phyloP scores from a whole-genome alignment of 30 jellyfish, hydroid and myxozoan genomes.

The Chrysaora quinquecirrha region DNA sequence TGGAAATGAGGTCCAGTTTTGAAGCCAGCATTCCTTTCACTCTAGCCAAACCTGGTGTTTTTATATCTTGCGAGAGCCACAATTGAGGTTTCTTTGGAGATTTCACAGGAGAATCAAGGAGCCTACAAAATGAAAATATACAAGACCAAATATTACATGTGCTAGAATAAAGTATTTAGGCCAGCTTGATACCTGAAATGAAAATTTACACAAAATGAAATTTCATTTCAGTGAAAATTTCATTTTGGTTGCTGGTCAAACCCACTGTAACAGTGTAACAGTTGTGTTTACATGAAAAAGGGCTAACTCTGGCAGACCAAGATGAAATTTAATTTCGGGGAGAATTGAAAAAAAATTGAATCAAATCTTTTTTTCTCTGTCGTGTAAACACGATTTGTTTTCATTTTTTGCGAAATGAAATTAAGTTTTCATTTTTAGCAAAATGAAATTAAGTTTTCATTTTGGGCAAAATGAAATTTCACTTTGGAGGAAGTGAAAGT shows the following conservation, averaged over 20 bases:
- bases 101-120: constrained; percentile 70
- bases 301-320: neutral
- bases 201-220: neutral
- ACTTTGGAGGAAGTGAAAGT: neutral
- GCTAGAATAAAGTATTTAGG: neutral
- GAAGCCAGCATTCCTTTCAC: constrained; percentile 85
- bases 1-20: constrained; percentile 76
- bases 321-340: neutral
- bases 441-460: neutral
- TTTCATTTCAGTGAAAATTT: neutral
- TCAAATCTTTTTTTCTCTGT: neutral
- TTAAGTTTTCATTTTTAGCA: neutral
- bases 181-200: neutral
- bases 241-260: neutral
- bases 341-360: neutral
- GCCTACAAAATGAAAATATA: constrained; percentile 54
- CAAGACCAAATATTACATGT: neutral
- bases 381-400: neutral
- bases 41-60: constrained; percentile 84
- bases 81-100: constrained; percentile 48
- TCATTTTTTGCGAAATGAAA: neutral
- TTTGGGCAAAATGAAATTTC: neutral
- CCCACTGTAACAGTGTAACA: no score
- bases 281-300: neutral
- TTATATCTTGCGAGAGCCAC: constrained; percentile 80